phyloP scores from a whole-genome alignment of 2,113 vertebrate genomes.

The Sceloporus tristichus region DNA sequence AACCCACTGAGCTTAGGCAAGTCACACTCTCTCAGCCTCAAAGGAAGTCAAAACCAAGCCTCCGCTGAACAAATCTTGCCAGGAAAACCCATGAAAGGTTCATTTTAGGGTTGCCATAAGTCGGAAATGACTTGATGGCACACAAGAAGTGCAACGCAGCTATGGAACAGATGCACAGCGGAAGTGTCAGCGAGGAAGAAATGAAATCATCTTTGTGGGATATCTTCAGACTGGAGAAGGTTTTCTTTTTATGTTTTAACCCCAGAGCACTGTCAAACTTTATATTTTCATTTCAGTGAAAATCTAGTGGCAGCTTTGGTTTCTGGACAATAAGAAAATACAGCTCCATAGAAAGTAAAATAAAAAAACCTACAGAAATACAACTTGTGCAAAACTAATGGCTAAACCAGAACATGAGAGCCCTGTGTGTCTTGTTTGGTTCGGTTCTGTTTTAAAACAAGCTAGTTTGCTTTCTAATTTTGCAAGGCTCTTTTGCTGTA shows the following conservation, averaged over 20 bases:
- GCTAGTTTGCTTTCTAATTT: not conserved
- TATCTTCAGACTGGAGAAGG: not conserved
- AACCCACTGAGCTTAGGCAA: too few species aligned
- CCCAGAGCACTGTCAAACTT: not conserved
- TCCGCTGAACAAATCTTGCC: too few species aligned
- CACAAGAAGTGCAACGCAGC: too few species aligned
- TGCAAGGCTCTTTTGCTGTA: not conserved
- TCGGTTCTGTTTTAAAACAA: not conserved
- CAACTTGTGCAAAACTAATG: conserved; percentile 34
- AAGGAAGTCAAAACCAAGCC: too few species aligned
- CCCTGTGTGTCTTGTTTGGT: too few species aligned
- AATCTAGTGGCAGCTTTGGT: not conserved
- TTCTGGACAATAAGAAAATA: not conserved
- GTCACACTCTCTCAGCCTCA: too few species aligned
- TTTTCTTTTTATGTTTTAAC: not conserved
- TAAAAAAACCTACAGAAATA: conserved; percentile 54
- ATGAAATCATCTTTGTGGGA: not conserved
- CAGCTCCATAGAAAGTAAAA: not conserved
- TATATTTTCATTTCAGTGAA: not conserved
- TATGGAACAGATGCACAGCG: too few species aligned
- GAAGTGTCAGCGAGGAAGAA: not conserved
- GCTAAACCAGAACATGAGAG: conserved; percentile 10
- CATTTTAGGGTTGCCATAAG: too few species aligned
- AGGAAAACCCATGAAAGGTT: too few species aligned
- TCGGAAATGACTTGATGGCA: too few species aligned